phyloP scores from a whole-genome alignment of 2,888 invertebrate species.

The Polymixis lichenea region DNA sequence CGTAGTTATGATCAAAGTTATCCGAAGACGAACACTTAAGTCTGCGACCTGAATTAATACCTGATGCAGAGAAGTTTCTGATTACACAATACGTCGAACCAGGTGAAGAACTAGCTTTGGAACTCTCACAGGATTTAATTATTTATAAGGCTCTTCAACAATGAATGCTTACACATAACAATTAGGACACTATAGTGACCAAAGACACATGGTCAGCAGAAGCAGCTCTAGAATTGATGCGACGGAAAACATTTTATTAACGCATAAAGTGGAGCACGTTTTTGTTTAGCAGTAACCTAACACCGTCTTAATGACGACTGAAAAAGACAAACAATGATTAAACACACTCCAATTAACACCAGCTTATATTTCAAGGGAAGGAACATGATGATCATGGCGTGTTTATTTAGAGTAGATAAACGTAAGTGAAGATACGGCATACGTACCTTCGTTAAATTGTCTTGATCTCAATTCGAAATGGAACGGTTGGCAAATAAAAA shows the following conservation, averaged over 20 bases:
- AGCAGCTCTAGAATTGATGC: background rate
- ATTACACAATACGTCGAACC: too few species aligned
- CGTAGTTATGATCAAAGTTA: too few species aligned
- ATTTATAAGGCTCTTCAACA: too few species aligned
- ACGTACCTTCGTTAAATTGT: constrained; percentile 39
- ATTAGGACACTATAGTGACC: background rate
- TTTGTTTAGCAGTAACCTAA: constrained; percentile 21
- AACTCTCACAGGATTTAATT: too few species aligned
- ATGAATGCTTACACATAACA: too few species aligned
- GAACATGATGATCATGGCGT: constrained; percentile 17
- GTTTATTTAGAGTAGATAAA: constrained; percentile 21
- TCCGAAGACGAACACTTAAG: too few species aligned
- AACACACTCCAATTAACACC: constrained; percentile 31
- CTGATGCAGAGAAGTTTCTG: too few species aligned
- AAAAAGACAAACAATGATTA: constrained; percentile 26
- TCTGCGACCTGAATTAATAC: too few species aligned
- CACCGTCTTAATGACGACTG: constrained; percentile 9
- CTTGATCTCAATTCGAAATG: constrained; percentile 41
- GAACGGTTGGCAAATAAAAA: constrained; percentile 37
- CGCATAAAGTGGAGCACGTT: constrained; percentile 8
- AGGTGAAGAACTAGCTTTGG: too few species aligned
- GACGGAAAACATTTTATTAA: constrained; percentile 5
- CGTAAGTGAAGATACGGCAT: constrained; percentile 37
- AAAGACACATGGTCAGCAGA: background rate
- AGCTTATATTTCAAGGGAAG: constrained; percentile 37